These are phyloP conservation scores for Cololabis saira DNA, from an alignment of 2,113 vertebrate genomes.

Conservation along the genomic window DNA sequence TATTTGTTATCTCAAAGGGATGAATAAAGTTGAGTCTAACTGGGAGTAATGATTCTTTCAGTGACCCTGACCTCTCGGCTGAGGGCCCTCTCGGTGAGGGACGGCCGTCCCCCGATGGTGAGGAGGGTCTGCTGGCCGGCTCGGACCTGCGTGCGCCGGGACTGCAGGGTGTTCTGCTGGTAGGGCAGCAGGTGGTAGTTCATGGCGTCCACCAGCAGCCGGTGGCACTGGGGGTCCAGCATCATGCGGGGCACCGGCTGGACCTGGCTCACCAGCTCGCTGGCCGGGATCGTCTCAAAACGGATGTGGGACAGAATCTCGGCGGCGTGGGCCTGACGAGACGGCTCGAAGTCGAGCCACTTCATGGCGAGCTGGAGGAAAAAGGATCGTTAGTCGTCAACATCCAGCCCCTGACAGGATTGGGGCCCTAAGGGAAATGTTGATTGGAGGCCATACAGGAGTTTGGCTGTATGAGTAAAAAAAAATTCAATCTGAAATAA, in stretches of 20 bases:
- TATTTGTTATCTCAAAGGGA: no score
- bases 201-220: conserved; percentile 88
- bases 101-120: conserved; percentile 81
- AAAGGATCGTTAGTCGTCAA: neutral
- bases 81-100: conserved; percentile 84
- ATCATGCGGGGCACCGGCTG: conserved; percentile 88
- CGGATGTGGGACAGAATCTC: conserved; percentile 83
- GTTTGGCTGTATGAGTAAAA: no score
- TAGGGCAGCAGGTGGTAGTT: conserved; percentile 89
- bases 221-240: conserved; percentile 86
- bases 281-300: conserved; percentile 85
- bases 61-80: conserved; percentile 81
- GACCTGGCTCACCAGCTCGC: conserved; percentile 85
- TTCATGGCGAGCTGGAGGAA: conserved; percentile 79
- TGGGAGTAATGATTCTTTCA: neutral
- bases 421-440: no score
- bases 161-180: conserved; percentile 87
- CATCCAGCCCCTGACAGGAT: no score
- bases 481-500: no score
- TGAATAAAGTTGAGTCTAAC: no score
- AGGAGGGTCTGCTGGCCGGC: conserved; percentile 82
- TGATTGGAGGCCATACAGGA: no score
- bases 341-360: conserved; percentile 86
- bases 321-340: conserved; percentile 76
- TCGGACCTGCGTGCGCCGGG: conserved; percentile 81